Evolutionary conservation across 2,888 invertebrate species (phyloP), one percentile per base, ranked within the genome.

Genomic region (Acrobasis suavella): DNA sequence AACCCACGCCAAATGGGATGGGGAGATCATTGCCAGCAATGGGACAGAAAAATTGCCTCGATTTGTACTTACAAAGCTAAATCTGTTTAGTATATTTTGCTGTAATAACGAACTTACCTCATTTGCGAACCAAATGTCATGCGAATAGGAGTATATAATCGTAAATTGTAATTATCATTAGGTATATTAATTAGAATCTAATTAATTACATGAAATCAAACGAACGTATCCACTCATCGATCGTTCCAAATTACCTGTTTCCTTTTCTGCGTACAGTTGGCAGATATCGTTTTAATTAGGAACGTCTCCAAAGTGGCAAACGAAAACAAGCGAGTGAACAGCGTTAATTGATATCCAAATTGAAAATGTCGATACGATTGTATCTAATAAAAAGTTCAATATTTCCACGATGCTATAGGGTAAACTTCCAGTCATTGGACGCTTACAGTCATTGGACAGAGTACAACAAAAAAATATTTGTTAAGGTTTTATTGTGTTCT

Each of bases 201-300:
- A 46, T 46, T 46, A 46, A 46, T 46, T 46, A 46, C 14, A 46
- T 14, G 46, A 46, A 46, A 14, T 32, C 32, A 32, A 2, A 22
- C 32, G 32, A 32, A 22, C 22, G 22, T 22, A 22, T 22, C 32
- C 32, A 5, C 7, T 22, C 32, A 52, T 22, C 14, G 38, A 55
- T 15, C 38, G 16, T 52, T 52, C 22, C 14, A 12, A 37, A 37
- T 54, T 37, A 7, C 8, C 12, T 14, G 2, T 32, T 9, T 37
- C 32, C 32, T 54, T 37, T 8, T n/a, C 37, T n/a, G 37, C 15
- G 16, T 46, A 1, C 39, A 55, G 38, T 38, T 54, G 9, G 55
- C 39, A 52, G 15, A 37, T 16, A 39, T 55, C 39, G 9, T 55
- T 39, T 55, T 55, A 55, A 55, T 55, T 55, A 38, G 55, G 38